Conservation (phyloP, 2,797 vertebrate genomes). For the Galagoides demidoff region DNA sequence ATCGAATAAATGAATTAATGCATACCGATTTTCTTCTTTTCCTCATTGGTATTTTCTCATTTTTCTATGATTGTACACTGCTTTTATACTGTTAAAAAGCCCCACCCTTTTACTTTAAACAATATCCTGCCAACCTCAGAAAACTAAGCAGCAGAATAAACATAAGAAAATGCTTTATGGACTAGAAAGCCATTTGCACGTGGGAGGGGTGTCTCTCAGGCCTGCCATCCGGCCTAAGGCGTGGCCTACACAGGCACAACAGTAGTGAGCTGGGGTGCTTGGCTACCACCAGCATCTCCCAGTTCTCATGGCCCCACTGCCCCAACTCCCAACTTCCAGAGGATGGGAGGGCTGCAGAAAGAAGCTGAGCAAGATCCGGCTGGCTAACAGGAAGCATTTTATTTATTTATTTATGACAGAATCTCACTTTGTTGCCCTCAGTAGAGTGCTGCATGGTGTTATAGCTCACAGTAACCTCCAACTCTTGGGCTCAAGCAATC, state of each 20-base stretch:
- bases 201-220: not conserved
- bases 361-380: not conserved
- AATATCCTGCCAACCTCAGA: not conserved
- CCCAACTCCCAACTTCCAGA: not conserved
- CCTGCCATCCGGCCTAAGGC: not conserved
- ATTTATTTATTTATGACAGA: no score
- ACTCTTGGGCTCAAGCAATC: no score
- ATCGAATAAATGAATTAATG: not conserved
- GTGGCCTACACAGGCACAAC: not conserved
- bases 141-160: conserved; percentile 53
- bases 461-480: no score
- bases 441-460: no score
- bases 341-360: not conserved
- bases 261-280: not conserved
- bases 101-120: not conserved
- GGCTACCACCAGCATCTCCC: not conserved
- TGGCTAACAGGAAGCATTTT: not conserved
- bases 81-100: not conserved
- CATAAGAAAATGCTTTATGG: not conserved
- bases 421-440: no score
- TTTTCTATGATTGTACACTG: not conserved
- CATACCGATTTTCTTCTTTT: not conserved
- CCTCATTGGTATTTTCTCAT: not conserved
- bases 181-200: not conserved
- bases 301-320: not conserved